Evolutionary conservation across 2,888 invertebrate species (phyloP), one percentile per base, ranked within the genome.

Genomic region (Papilio demoleus): DNA sequence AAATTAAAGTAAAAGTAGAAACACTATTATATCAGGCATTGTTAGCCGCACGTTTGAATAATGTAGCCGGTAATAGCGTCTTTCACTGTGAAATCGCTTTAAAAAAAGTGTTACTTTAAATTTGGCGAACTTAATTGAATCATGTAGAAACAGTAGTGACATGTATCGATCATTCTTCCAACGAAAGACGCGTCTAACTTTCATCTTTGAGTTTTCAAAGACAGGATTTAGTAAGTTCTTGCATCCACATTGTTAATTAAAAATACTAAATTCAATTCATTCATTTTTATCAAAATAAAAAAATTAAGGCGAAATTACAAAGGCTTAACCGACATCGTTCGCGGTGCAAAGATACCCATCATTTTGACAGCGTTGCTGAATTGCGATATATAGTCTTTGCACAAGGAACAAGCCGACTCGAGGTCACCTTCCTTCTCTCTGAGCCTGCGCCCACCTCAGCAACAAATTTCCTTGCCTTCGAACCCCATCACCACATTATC

Each of bases 141-240:
- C 69, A 64, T 76, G 77, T 71, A 76, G 79, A 77, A 78, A 79
- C 82, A 80, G 79, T 79, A 79, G 78, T 75, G 64, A 74, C 34
- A 59, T 73, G 76, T 80, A 84, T 86, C 81, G 77, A 84, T 85
- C 80, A 83, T 81, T 83, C 81, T 77, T 77, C 73, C 70, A 71
- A 76, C 74, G 59, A 24, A 45, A 63, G 62, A 58, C 67, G 67
- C 42, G 42, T 63, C 58, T 65, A 50, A 64, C 68, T 59, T 64
- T 47, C 47, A 47, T 22, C 47, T 47, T 47, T 22, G 47, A 47
- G 12, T 47, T 4, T 47, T 22, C 11, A 47, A 8, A 47, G 4
- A 22, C 22, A 47, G 22, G 22, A 47, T 4, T 4, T 47, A 22
- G 3, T 4, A 22, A 22, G 22, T 0, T 0, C 11, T 12, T 22